These are phyloP conservation scores for Odontocolon sp. DNA, from an alignment of 2,888 invertebrate species.

Conservation along the genomic window DNA sequence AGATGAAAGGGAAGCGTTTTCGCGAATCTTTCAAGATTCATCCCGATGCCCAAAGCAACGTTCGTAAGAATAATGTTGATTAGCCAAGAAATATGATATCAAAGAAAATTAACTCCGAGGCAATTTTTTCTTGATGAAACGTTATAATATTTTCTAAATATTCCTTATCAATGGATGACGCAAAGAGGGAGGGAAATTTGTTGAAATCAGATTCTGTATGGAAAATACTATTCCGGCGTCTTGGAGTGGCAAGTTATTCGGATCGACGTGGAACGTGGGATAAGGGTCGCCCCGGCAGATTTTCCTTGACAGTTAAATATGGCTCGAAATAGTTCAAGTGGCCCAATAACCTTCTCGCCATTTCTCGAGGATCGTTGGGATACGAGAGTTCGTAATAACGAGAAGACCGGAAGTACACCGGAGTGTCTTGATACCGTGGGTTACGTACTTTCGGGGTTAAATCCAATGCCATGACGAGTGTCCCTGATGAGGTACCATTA, in stretches of 20 bases:
- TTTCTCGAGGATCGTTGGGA: background rate
- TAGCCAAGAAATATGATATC: no score
- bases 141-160: no score
- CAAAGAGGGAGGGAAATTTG: no score
- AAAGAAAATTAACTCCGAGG: no score
- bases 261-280: background rate
- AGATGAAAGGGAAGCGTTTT: background rate
- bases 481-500: slow-evolving; percentile 49
- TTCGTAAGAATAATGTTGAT: no score
- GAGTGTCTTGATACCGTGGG: background rate
- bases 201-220: no score
- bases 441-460: slow-evolving; percentile 37
- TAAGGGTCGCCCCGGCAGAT: slow-evolving; percentile 1
- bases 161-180: no score
- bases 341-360: slow-evolving; percentile 7
- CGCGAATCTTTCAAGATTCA: background rate
- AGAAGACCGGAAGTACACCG: slow-evolving; percentile 3
- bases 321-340: slow-evolving; percentile 22
- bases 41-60: no score
- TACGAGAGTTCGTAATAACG: slow-evolving; percentile 2
- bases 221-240: background rate
- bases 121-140: no score
- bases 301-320: slow-evolving; percentile 24
- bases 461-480: slow-evolving; percentile 34
- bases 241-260: background rate